Conservation (phyloP, 2,797 vertebrate genomes). For the Takifugu ocellatus region DNA sequence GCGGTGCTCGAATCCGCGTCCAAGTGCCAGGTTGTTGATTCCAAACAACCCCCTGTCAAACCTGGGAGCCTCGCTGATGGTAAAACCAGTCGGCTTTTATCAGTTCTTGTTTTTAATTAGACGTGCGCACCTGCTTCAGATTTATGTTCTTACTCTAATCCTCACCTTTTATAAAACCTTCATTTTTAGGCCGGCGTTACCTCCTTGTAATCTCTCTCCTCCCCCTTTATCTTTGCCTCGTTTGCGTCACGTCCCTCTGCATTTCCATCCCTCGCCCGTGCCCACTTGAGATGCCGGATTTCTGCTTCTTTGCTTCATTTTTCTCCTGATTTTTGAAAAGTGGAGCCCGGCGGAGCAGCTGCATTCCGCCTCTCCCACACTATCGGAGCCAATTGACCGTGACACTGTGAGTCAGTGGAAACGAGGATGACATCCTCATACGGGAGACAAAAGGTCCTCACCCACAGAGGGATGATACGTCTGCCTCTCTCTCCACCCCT, state of each 20-base stretch:
- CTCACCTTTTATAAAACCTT: too few relatives aligned
- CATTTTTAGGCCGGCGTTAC: too few relatives aligned
- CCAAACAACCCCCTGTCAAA: too few relatives aligned
- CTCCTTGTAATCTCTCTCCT: too few relatives aligned
- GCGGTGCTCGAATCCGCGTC: too few relatives aligned
- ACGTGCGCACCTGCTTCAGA: too few relatives aligned
- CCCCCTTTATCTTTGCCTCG: neutral
- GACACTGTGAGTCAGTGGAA: slow-evolving; percentile 49
- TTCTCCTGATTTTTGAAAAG: slow-evolving; percentile 40
- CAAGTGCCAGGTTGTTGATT: too few relatives aligned
- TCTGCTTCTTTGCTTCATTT: slow-evolving; percentile 10
- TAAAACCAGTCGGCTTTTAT: too few relatives aligned
- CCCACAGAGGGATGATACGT: slow-evolving; percentile 13
- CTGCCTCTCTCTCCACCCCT: slow-evolving; percentile 11
- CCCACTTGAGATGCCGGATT: slow-evolving; percentile 11
- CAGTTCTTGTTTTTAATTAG: too few relatives aligned
- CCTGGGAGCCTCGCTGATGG: too few relatives aligned
- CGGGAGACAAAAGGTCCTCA: slow-evolving; percentile 12
- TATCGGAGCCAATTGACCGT: slow-evolving; percentile 49
- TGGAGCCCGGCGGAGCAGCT: slow-evolving; percentile 36
- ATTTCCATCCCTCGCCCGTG: slow-evolving; percentile 11
- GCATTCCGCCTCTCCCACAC: slow-evolving; percentile 46
- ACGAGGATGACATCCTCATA: slow-evolving; percentile 49
- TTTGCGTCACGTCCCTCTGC: neutral
- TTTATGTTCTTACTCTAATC: too few relatives aligned